Evolutionary conservation across 2,113 vertebrate species (phyloP).

Genomic region (Parus major): DNA sequence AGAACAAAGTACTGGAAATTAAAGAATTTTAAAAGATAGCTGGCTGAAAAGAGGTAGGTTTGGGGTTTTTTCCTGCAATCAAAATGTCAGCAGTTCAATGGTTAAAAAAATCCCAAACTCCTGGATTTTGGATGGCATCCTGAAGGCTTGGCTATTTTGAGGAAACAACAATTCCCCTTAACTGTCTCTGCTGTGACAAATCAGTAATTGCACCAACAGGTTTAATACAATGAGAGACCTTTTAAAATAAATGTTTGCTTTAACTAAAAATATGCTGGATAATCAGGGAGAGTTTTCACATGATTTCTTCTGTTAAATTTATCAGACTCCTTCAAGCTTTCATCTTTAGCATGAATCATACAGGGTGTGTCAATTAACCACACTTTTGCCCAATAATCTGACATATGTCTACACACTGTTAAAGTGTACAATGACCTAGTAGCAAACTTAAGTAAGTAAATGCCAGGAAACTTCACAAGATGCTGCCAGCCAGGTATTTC

Average conservation of each 20-base stretch:
- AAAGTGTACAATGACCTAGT: background rate
- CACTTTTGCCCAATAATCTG: background rate
- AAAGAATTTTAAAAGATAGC: background rate
- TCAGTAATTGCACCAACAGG: background rate
- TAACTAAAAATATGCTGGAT: background rate
- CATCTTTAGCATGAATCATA: background rate
- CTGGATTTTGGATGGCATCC: background rate
- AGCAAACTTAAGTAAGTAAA: background rate
- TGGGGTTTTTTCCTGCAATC: background rate
- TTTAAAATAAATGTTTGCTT: background rate
- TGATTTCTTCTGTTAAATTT: background rate
- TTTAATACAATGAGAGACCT: background rate
- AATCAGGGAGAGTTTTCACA: background rate
- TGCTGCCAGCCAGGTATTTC: background rate
- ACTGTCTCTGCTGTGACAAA: background rate
- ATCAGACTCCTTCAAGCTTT: background rate
- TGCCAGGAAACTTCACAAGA: background rate
- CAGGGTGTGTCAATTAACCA: background rate
- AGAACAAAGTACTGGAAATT: background rate
- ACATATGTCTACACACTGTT: background rate
- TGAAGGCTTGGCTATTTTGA: background rate
- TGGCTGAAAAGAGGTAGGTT: background rate
- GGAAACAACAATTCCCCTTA: background rate
- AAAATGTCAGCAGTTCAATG: background rate
- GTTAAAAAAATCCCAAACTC: background rate